Conservation (phyloP, 2,797 vertebrate species). For the Pelodytes ibericus region DNA sequence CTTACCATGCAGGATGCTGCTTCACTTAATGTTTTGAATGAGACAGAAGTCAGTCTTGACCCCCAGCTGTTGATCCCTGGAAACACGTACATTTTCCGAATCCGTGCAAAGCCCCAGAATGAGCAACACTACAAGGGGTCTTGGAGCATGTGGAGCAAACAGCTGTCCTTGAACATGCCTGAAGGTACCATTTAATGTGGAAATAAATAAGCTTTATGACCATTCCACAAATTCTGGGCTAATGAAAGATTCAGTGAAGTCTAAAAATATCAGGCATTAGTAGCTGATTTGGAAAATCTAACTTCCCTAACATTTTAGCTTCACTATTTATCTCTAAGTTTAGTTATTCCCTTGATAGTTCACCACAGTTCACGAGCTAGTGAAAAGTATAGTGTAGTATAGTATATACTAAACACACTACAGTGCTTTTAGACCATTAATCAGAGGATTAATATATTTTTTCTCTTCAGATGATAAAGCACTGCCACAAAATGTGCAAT, state of each 20-base stretch:
- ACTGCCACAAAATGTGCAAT: slow-evolving; percentile 68
- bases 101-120: slow-evolving; percentile 52
- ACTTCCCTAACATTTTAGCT: too few species aligned
- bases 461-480: slow-evolving; percentile 60
- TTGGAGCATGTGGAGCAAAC: slow-evolving; percentile 67
- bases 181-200: slow-evolving; percentile 71
- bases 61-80: slow-evolving; percentile 58
- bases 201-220: too few species aligned
- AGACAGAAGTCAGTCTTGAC: slow-evolving; percentile 14
- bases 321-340: too few species aligned
- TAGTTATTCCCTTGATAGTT: too few species aligned
- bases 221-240: too few species aligned
- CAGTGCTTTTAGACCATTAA: not conserved
- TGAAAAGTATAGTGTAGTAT: too few species aligned
- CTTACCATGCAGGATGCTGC: slow-evolving; percentile 18
- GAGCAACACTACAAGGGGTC: slow-evolving; percentile 47
- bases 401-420: too few species aligned
- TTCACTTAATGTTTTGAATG: slow-evolving; percentile 14
- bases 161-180: slow-evolving; percentile 60
- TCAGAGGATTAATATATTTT: not conserved
- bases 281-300: too few species aligned
- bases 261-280: not conserved
- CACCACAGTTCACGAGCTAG: too few species aligned
- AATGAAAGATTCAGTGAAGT: too few species aligned
- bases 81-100: slow-evolving; percentile 65